Base-by-base conservation (phyloP, 1,140 invertebrate genomes). In the Diabrotica virgifera region DNA sequence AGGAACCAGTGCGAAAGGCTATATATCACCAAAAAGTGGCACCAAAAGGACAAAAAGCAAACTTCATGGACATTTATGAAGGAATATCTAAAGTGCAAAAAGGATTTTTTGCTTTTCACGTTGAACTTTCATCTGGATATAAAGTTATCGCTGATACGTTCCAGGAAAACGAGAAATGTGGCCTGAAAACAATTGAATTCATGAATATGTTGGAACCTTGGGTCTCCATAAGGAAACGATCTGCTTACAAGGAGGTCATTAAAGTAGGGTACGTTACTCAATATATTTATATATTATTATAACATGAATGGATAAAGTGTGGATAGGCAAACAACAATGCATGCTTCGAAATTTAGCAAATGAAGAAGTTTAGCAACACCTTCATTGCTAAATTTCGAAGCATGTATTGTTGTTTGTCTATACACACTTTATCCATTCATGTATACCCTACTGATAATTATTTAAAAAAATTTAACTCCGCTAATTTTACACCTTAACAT, bases 51-150 rank as follows among this genome's bases (percentile, higher is more conserved):
- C 66, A 76, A 7, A 78, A 75, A 37, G 71, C 79, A n/a, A 79
- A 76, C 38, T 88, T 86, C 76, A 80, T 86, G 72, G 62, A 66
- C 7, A 73, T 86, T 50, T 77, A 83, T 62, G 83, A 87, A 65
- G 87, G 86, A 0, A 80, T 88, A 3, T 71, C 79, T 55, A 75
- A 77, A 65, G 76, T 88, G n/a, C 77, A 78, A 71, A 79, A 82
- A 63, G 85, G 85, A 63, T 74, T 85, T 11, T 88, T 87, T 61
- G 87, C 86, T 3, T 87, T 88, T 64, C 85, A 87, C 67, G 82
- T 83, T 69, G 86, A 86, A 72, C 72, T 75, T 0, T 82, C 84
- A 0, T 77, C 83, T 0, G 81, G 83, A 0, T 87, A 87, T 70
- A 83, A 86, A 68, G 73, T 87, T 11, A 81, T 88, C 5, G 81